Evolutionary conservation across 2,888 invertebrate genomes (phyloP), one percentile per base, ranked within the genome.

Genomic region (Drosophila limbata): DNA sequence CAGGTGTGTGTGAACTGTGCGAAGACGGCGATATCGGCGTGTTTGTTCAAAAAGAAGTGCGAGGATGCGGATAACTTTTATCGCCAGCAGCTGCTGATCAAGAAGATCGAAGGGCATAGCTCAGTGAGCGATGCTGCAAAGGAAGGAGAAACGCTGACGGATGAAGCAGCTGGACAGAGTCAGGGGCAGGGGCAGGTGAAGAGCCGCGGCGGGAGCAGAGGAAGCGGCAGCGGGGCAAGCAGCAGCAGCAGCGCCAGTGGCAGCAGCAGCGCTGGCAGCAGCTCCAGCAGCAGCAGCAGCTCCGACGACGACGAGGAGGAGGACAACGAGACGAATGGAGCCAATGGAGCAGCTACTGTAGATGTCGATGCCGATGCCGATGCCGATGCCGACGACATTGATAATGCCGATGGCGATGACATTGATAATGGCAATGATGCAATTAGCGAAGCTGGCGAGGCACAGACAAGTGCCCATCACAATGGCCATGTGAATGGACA

Each of bases 41-140:
- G 90, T 62, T 83, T 90, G 50, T 91, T 92, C 64, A 92, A 92
- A 68, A 91, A 92, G 77, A 92, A 92, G 73, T 92, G 92, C 72
- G 92, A 92, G 84, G 92, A 92, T 85, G 91, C 92, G 53, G 92
- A 92, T 56, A 90, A 89, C 60, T 92, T 91, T 55, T 92, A 90
- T 76, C 92, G 92, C 11, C 91, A 92, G 72, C 92, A 92, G 69
- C 55, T 92, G 72, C 77, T 92, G 25, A 90, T 91, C 68, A 87
- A 87, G 53, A 92, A 92, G 77, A 87, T 91, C 64, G 91, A 91
- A 44, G 84, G 81, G 0, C 81, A 67, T 51, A 61, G 21, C 25
- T 21, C 51, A 0, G 13, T 5, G 25, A 9, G 50, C 15, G 44
- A 45, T n/a, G 45, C 10, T 9, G 44, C 17, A 11, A 47, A 57